Base-by-base conservation (phyloP, 2,797 vertebrate species). In the Rhyacichthys aspro region DNA sequence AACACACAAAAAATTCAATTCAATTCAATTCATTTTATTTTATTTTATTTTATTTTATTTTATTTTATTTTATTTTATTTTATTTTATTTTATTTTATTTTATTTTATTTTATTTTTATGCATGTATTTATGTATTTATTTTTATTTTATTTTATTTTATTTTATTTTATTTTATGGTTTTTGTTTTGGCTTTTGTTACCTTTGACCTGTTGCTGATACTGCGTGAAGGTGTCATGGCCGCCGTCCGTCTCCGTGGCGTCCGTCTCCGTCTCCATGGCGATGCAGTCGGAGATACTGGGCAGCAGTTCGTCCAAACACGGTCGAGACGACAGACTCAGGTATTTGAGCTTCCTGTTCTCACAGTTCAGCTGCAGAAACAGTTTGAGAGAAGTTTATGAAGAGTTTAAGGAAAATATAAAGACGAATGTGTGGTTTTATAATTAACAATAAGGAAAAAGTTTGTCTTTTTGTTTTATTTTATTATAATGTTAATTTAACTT, bases 261-360 rank as follows among this genome's bases (percentile, higher is more conserved):
- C 0, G 75, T 34, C 3, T 92, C 87, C 5, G 90, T 73, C 44
- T 93, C 91, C 71, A 89, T 55, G 0, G 88, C 67, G 42, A 91
- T 85, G 80, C 93, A 91, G 82, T 93, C 93, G 0, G 92, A 87
- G 74, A 94, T 93, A 55, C 90, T 91, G 33, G 92, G 91, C 7
- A 92, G 85, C 47, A 93, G 79, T 55, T 94, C 92, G 10, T 94
- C 93, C 83, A 93, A 58, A 76, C 90, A 91, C 0, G 91, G 90
- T 9, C 92, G 86, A 0, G 93, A 89, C 0, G 92, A 85, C 59
- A 94, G 64, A 54, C 91, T 93, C 70, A 93, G 82, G 82, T 92
- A 92, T 81, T 93, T 94, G 55, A 93, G 52, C 80, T 93, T 94
- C 82, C 89, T 92, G 90, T 93, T 94, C 82, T 94, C 91, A 56